These are phyloP conservation scores for Venustaconcha ellipsiformis DNA, from an alignment of 1,140 invertebrate species.

Conservation along the genomic window DNA sequence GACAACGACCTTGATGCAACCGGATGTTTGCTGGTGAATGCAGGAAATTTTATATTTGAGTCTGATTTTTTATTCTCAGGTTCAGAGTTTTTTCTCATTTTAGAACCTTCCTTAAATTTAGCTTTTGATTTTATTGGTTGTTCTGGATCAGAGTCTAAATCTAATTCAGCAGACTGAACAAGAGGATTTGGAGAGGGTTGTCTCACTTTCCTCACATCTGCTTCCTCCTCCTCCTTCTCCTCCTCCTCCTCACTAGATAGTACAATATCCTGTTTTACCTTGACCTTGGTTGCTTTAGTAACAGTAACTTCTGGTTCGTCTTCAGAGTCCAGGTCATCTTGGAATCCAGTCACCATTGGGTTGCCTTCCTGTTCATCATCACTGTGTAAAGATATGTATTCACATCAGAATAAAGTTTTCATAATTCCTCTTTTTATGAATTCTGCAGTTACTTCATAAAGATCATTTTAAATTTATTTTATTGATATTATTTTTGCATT, in stretches of 20 bases:
- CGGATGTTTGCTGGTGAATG: too few species aligned
- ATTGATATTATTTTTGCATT: too few species aligned
- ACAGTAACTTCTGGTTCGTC: conserved; percentile 71
- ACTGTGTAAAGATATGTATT: conserved; percentile 17
- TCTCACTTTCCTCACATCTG: neutral
- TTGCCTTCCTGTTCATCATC: conserved; percentile 81
- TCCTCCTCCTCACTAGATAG: conserved; percentile 59
- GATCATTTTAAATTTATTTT: neutral
- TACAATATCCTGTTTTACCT: conserved; percentile 37
- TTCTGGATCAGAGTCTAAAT: conserved; percentile 3
- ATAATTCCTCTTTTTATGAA: neutral
- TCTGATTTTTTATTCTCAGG: neutral
- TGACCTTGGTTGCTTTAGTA: neutral
- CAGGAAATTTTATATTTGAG: neutral
- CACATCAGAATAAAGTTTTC: too few species aligned
- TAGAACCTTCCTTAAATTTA: neutral
- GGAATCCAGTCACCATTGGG: conserved; percentile 87
- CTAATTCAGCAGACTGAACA: conserved; percentile 1
- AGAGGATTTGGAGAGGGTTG: neutral
- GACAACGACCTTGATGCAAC: neutral
- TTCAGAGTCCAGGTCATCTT: conserved; percentile 75
- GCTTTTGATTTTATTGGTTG: conserved; percentile 3
- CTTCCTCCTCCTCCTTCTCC: conserved; percentile 6
- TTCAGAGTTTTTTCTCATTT: neutral
- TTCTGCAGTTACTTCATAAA: neutral